phyloP scores from a whole-genome alignment of 1,140 invertebrate genomes.

The Vollenhovia emeryi region DNA sequence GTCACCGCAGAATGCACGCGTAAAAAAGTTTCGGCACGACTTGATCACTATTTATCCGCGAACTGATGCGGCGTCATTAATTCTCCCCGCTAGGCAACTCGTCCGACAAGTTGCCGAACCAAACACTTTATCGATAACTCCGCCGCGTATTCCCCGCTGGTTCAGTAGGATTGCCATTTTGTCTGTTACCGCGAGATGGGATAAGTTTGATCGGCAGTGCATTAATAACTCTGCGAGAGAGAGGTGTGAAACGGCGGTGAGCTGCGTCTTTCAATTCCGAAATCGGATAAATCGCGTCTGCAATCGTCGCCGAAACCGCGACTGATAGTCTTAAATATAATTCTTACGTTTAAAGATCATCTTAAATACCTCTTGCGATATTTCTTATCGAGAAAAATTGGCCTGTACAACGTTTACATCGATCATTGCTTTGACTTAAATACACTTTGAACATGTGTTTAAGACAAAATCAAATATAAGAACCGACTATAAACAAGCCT shows the following conservation, averaged over 20 bases:
- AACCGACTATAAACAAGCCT: no score
- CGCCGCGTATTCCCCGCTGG: neutral
- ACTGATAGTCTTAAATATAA: no score
- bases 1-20: neutral
- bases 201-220: constrained; percentile 22
- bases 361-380: no score
- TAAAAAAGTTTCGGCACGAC: neutral
- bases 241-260: neutral
- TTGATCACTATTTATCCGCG: neutral
- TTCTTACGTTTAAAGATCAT: no score
- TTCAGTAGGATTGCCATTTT: constrained; percentile 24
- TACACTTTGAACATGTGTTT: no score
- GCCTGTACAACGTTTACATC: no score
- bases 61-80: constrained; percentile 12
- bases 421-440: no score
- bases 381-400: no score
- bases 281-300: neutral
- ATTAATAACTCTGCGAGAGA: neutral
- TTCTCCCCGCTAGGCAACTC: neutral
- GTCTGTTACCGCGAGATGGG: neutral
- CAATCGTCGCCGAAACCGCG: no score
- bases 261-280: neutral
- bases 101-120: constrained; percentile 13
- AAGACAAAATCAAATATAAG: no score
- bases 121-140: constrained; percentile 15